Evolutionary conservation across 2,797 vertebrate genomes (phyloP), one percentile per base, ranked within the genome.

Genomic region (Squalus acanthias): DNA sequence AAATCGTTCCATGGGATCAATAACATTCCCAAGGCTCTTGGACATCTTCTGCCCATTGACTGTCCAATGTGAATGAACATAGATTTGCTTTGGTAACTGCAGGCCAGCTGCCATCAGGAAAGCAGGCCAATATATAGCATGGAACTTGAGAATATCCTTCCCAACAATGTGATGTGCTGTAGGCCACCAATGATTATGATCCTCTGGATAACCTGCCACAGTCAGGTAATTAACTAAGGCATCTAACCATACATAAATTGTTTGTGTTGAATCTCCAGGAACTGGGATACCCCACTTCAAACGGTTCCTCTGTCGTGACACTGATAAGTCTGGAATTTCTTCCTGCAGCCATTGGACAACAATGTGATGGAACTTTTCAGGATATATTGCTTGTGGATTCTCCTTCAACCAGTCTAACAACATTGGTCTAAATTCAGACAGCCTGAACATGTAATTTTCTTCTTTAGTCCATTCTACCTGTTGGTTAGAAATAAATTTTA

Each of bases 131-230:
- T 99, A 99, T 96, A 99, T 97, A 0, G 98, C 98, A 0, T 99
- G 99, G 96, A 99, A 99, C 96, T 98, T 99, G 67, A 99, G 98
- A 97, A 99, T 99, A 97, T 99, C 99, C 97, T 99, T 99, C 96
- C 99, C 99, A 39, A 99, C 98, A 0, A 99, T 9, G 1, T 99
- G 99, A 96, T 97, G 98, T 0, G 96, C 98, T 0, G 96, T 97
- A 0, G 97, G 97, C 99, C 99, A 99, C 98, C 98, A 99, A 0
- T 82, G 94, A 0, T 97, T 10, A 0, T 98, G 98, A 0, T 96
- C 17, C 22, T 98, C 96, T 0, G 99, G 99, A 96, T 99, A 99
- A 26, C 99, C 99, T 2, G 97, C 97, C 0, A 98, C 98, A 0
- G 99, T 99, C 93, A 99, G 98, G 95, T 99, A 99, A 97, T 99